Evolutionary conservation across 2,113 vertebrate genomes (phyloP), one percentile per base, ranked within the genome.

Genomic region (Atherinomorus stipes): DNA sequence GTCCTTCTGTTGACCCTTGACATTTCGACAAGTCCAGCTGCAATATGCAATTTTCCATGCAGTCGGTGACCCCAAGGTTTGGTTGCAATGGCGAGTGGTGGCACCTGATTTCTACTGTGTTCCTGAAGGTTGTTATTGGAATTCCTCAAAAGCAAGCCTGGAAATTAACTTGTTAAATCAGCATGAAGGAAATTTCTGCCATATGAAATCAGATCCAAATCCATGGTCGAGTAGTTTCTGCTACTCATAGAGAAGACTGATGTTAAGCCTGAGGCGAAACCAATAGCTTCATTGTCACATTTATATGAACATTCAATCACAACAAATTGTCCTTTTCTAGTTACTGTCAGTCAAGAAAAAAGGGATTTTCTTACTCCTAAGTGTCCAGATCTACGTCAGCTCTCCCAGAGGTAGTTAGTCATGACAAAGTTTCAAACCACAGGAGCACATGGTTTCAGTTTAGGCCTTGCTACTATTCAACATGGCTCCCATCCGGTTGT

Each of bases 401-500:
- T 74, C 71, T 88, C 86, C 87, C 85, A 71, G 63, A 87, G 76
- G 89, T 85, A 82, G 86, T 91, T 91, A 90, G 89, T 90, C 87
- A 83, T 79, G 88, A 87, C 86, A 88, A 83, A 65, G 60, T 63
- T 78, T 71, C 83, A 78, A 72, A 88, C 91, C 89, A 66, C 87
- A 88, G 71, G 67, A 60, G 83, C 88, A 92, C 85, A 91, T 93
- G 92, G 89, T 93, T 93, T 88, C 44, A 89, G 88, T 93, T 93
- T 90, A 84, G 81, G 65, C 34, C 51, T 67, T 19, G 86, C 89
- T 91, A 91, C 92, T 83, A 85, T 92, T 86, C 77, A 91, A 85
- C 84, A 86, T 85, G 85, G 74, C 64, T 84, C 76, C 67, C 83
- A 85, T 86, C 74, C 65, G 72, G 76, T 59, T 11, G 47, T 52